A percentile compares a stretch with the other conserved stretches of the same genome.
phyloP scores from a whole-genome alignment of 2,113 vertebrate genomes.

The Gracilinanus agilis region DNA sequence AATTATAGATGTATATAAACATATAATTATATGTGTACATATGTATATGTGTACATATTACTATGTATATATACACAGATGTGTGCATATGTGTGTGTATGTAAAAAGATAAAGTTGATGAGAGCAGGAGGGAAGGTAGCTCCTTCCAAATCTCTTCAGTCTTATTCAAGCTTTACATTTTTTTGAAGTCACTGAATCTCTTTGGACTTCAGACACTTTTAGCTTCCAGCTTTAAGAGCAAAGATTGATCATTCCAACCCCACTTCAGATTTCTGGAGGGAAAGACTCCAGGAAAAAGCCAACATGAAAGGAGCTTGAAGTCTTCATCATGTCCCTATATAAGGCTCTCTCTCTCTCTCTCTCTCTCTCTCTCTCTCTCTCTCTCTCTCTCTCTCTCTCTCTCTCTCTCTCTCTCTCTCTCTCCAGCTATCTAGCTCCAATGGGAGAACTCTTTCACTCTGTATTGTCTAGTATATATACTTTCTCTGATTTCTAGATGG shows the following conservation, averaged over 20 bases:
- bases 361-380: neutral
- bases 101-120: neutral
- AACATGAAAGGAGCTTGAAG: neutral
- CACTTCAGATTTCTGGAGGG: neutral
- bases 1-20: neutral
- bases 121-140: neutral
- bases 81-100: neutral
- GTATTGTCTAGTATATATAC: neutral
- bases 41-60: neutral
- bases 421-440: neutral
- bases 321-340: neutral
- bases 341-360: neutral
- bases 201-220: neutral
- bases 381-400: neutral
- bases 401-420: neutral
- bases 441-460: neutral
- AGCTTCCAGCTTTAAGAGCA: neutral
- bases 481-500: neutral
- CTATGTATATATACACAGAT: neutral
- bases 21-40: neutral
- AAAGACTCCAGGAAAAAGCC: neutral
- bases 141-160: neutral
- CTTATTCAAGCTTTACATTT: neutral
- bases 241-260: neutral
- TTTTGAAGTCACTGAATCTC: neutral